phyloP scores from a whole-genome alignment of 2,797 vertebrate species.

The Paguma larvata region DNA sequence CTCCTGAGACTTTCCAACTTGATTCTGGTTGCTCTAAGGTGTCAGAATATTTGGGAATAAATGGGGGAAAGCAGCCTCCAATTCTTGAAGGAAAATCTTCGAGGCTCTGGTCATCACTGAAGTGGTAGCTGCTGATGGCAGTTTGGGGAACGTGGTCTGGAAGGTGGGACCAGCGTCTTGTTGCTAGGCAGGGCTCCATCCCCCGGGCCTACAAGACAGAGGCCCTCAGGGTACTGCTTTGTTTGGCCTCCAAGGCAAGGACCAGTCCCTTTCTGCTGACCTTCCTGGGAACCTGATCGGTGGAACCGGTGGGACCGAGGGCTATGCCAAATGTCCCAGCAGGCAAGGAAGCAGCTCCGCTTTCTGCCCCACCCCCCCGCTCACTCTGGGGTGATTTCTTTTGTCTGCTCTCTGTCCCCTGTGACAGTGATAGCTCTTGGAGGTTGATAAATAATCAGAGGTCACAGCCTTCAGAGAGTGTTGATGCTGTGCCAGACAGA shows the following conservation, averaged over 20 bases:
- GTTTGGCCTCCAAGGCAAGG: neutral
- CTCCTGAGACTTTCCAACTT: conserved; percentile 78
- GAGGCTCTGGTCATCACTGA: neutral
- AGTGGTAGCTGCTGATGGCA: neutral
- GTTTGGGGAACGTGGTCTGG: neutral
- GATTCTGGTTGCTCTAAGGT: conserved; percentile 78
- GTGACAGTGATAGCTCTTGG: conserved; percentile 14
- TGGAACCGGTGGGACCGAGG: neutral
- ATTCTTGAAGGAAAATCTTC: conserved; percentile 49
- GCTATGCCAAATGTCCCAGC: neutral
- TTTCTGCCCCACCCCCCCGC: neutral
- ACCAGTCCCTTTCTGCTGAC: neutral
- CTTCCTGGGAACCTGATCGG: neutral
- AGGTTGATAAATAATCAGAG: conserved; percentile 41
- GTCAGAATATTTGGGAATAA: conserved; percentile 78
- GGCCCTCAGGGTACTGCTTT: neutral
- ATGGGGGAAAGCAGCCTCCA: neutral
- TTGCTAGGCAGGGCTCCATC: neutral
- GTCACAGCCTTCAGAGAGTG: neutral
- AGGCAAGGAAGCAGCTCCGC: neutral
- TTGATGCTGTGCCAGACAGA: neutral
- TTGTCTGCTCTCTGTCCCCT: neutral
- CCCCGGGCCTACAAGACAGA: neutral
- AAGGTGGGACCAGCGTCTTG: neutral
- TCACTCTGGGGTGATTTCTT: neutral